A percentile compares a stretch with the other conserved stretches of the same genome.
phyloP scores from a whole-genome alignment of 2,888 invertebrate genomes.

The Torymus texanus region DNA sequence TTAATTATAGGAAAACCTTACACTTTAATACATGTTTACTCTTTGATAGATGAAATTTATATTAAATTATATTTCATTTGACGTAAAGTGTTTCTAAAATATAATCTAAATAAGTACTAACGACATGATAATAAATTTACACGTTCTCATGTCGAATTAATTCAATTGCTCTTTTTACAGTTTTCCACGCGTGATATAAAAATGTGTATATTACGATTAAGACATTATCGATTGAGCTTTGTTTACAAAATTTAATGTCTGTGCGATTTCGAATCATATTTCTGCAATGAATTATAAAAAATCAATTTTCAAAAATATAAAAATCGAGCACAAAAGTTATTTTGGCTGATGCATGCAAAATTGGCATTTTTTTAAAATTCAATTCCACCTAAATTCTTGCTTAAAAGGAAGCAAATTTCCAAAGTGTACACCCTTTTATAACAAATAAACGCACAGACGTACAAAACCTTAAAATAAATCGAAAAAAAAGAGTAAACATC shows the following conservation, averaged over 20 bases:
- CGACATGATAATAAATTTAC: too few species aligned
- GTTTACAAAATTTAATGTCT: slow-evolving; percentile 19
- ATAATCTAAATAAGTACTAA: not conserved
- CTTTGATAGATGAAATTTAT: not conserved
- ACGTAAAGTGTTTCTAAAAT: not conserved
- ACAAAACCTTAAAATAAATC: slow-evolving; percentile 28
- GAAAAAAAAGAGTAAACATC: slow-evolving; percentile 7
- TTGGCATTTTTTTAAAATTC: not conserved
- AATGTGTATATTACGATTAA: not conserved
- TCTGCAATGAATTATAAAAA: too few species aligned
- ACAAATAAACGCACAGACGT: slow-evolving; percentile 35
- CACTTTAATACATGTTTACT: slow-evolving; percentile 4
- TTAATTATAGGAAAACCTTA: not conserved
- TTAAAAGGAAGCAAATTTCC: slow-evolving; percentile 18
- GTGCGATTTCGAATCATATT: not conserved
- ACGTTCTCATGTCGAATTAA: not conserved
- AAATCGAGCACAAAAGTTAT: not conserved
- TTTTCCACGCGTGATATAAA: slow-evolving; percentile 1
- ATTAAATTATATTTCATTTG: slow-evolving; percentile 3
- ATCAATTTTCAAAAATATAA: slow-evolving; percentile 1
- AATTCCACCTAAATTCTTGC: slow-evolving; percentile 28
- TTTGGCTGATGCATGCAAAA: slow-evolving; percentile 1
- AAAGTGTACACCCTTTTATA: slow-evolving; percentile 32
- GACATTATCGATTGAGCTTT: slow-evolving; percentile 14
- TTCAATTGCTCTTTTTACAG: slow-evolving; percentile 3